Evolutionary conservation across 2,797 vertebrate species (phyloP).

Genomic region (Anguilla megastoma): DNA sequence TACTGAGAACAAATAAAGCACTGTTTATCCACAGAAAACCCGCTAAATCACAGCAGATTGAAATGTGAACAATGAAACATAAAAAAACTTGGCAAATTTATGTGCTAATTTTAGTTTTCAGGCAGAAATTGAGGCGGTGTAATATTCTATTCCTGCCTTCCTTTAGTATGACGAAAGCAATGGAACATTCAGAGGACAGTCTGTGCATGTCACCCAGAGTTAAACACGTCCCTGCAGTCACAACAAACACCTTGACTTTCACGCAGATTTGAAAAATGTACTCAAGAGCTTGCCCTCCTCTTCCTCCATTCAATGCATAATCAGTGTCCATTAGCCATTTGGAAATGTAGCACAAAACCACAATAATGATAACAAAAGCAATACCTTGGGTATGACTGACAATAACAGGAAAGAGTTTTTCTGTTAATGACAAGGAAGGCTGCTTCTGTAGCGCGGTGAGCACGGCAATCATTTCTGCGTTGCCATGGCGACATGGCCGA

Average conservation of each 20-base stretch:
- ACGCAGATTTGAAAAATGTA: background rate
- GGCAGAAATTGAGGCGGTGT: background rate
- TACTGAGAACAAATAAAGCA: background rate
- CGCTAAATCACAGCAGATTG: background rate
- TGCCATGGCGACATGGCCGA: constrained; percentile 14
- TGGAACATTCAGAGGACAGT: background rate
- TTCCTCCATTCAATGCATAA: background rate
- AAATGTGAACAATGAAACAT: background rate
- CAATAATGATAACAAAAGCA: background rate
- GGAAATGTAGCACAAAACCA: background rate
- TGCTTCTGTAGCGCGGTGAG: background rate
- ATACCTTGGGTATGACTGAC: background rate
- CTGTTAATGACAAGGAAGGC: constrained; percentile 1
- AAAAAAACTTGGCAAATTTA: background rate
- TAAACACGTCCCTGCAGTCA: background rate
- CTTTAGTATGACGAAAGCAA: constrained; percentile 1
- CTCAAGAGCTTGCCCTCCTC: background rate
- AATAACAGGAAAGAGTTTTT: background rate
- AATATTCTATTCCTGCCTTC: background rate
- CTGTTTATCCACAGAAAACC: background rate
- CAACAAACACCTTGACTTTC: background rate
- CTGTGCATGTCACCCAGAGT: background rate
- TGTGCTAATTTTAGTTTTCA: background rate
- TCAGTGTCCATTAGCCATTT: background rate
- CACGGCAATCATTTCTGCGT: background rate